Conservation (phyloP, 2,113 vertebrate species). For the Coryphaenoides rupestris region DNA sequence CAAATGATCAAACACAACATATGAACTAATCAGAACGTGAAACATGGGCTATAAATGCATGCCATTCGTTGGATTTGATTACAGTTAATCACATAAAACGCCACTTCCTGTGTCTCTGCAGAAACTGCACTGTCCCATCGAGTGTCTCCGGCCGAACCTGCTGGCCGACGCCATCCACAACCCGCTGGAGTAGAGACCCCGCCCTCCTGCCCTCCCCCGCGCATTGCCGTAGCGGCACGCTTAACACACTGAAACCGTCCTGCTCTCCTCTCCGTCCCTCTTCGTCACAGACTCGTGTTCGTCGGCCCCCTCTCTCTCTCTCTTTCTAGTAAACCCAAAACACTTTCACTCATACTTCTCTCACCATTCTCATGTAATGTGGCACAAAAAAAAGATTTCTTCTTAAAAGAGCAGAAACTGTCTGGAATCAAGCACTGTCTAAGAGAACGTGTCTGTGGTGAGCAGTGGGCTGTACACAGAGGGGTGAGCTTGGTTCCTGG, state of each 20-base stretch:
- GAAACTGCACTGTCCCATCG: conserved; percentile 96
- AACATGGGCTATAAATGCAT: no score
- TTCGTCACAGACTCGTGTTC: no score
- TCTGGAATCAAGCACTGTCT: conserved; percentile 56
- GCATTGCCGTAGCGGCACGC: conserved; percentile 25
- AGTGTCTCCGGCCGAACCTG: conserved; percentile 90
- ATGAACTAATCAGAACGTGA: no score
- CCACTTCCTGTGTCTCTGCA: conserved; percentile 43
- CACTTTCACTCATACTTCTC: conserved; percentile 12
- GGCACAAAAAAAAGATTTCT: not conserved
- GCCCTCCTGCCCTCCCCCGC: conserved; percentile 10
- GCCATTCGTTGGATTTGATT: no score
- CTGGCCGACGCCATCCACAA: conserved; percentile 81
- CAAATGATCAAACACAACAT: no score
- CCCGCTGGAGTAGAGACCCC: conserved; percentile 51
- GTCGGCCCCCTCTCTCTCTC: not conserved
- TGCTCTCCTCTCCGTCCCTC: conserved; percentile 9
- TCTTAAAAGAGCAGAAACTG: conserved; percentile 25
- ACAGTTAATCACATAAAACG: not conserved
- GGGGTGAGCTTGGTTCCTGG: not conserved
- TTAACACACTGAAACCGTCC: conserved; percentile 23
- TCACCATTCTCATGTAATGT: conserved; percentile 3
- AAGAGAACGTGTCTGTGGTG: conserved; percentile 42
- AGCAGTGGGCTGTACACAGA: not conserved
- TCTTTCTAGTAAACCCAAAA: not conserved